Evolutionary conservation across 2,888 invertebrate genomes (phyloP).

Genomic region (Cyclophora albipunctata): DNA sequence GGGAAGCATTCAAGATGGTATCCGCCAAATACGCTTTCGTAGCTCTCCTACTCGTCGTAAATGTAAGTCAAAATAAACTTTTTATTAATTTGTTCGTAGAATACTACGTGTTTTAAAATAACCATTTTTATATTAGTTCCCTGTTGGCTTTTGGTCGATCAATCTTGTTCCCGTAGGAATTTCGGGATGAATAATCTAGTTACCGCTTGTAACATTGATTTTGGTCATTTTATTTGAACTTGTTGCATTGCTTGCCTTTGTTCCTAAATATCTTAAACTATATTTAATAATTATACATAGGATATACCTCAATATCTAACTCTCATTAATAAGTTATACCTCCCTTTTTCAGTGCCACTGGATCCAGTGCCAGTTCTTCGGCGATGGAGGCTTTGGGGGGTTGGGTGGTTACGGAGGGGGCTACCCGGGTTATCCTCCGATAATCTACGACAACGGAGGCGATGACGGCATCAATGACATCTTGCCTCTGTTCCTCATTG

Average conservation of each 20-base stretch:
- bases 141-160: too few species aligned
- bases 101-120: too few species aligned
- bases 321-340: too few species aligned
- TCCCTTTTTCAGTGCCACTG: constrained; percentile 11
- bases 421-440: constrained; percentile 14
- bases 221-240: too few species aligned
- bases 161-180: too few species aligned
- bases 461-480: constrained; percentile 10
- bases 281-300: too few species aligned
- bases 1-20: constrained; percentile 20
- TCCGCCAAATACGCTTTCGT: constrained; percentile 16
- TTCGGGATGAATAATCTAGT: too few species aligned
- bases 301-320: too few species aligned
- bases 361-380: constrained; percentile 10
- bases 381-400: constrained; percentile 6
- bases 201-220: too few species aligned
- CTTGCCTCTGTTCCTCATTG: constrained; percentile 14
- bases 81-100: background rate
- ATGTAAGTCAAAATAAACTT: constrained; percentile 13
- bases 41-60: constrained; percentile 15
- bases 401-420: constrained; percentile 4
- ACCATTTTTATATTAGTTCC: too few species aligned
- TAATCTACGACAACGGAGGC: constrained; percentile 3
- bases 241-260: too few species aligned
- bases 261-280: too few species aligned